phyloP scores from a whole-genome alignment of 2,113 vertebrate species.

The Mustela nigripes region DNA sequence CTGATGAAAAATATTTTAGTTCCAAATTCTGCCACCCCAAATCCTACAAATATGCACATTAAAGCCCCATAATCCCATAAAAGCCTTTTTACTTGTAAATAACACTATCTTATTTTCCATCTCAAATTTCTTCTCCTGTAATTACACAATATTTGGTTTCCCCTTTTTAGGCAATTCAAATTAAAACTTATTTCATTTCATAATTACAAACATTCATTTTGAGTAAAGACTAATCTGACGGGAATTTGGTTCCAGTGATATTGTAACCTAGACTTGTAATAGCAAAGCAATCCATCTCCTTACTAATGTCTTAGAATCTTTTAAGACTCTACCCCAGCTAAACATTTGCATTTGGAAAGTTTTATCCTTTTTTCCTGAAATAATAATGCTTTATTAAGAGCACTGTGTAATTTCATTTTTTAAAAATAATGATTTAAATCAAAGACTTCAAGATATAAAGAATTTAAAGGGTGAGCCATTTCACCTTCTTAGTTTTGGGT shows the following conservation, averaged over 20 bases:
- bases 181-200: slow-evolving; percentile 86
- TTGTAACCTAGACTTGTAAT: slow-evolving; percentile 78
- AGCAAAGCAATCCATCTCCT: slow-evolving; percentile 79
- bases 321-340: slow-evolving; percentile 71
- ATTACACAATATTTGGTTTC: slow-evolving; percentile 86
- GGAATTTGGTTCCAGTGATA: slow-evolving; percentile 83
- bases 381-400: slow-evolving; percentile 83
- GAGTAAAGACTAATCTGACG: slow-evolving; percentile 81
- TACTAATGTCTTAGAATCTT: slow-evolving; percentile 83
- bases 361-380: slow-evolving; percentile 80
- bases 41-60: slow-evolving; percentile 84
- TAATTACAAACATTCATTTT: slow-evolving; percentile 86
- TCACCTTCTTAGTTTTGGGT: slow-evolving; percentile 64
- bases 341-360: slow-evolving; percentile 83
- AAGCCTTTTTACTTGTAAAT: slow-evolving; percentile 86
- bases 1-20: slow-evolving; percentile 82
- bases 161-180: slow-evolving; percentile 82
- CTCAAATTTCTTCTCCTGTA: slow-evolving; percentile 84
- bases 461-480: slow-evolving; percentile 76
- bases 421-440: slow-evolving; percentile 79
- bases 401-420: slow-evolving; percentile 72
- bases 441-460: slow-evolving; percentile 80
- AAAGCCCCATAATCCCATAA: slow-evolving; percentile 83
- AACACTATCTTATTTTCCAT: slow-evolving; percentile 86
- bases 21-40: slow-evolving; percentile 83